Conservation (phyloP, 2,888 invertebrate genomes). For the Philereme transversata region DNA sequence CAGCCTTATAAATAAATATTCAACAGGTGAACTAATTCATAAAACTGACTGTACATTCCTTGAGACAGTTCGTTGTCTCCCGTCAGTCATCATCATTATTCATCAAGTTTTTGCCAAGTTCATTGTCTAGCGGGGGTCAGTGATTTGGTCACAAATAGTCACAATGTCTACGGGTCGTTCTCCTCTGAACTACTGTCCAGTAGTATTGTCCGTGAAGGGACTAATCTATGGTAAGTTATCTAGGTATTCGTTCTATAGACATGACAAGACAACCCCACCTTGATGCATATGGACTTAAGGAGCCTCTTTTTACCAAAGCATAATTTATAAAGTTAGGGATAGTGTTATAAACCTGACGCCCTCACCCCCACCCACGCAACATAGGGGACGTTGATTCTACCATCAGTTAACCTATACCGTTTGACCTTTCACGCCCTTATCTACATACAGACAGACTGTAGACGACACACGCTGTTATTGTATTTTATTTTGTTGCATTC, state of each 20-base stretch:
- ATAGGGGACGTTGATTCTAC: slow-evolving; percentile 13
- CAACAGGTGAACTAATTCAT: neutral
- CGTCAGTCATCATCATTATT: slow-evolving; percentile 38
- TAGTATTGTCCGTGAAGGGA: too few species aligned
- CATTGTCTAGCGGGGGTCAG: slow-evolving; percentile 44
- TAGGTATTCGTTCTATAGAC: too few species aligned
- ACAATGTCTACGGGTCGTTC: slow-evolving; percentile 30
- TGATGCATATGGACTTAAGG: too few species aligned
- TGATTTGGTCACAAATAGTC: slow-evolving; percentile 41
- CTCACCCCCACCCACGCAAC: slow-evolving; percentile 6
- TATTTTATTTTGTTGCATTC: too few species aligned
- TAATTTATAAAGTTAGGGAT: neutral
- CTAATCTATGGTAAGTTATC: too few species aligned
- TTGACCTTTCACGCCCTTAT: slow-evolving; percentile 39
- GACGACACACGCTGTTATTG: too few species aligned
- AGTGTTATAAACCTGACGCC: slow-evolving; percentile 8
- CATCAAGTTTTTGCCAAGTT: slow-evolving; percentile 43
- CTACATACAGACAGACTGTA: slow-evolving; percentile 27
- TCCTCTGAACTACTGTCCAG: slow-evolving; percentile 6
- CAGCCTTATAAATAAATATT: too few species aligned
- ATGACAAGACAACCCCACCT: too few species aligned
- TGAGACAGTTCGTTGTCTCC: slow-evolving; percentile 39
- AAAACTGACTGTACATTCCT: neutral
- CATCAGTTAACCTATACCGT: slow-evolving; percentile 16
- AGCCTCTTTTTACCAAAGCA: too few species aligned